Evolutionary conservation across 2,113 vertebrate genomes (phyloP).

Genomic region (Smithornis capensis): DNA sequence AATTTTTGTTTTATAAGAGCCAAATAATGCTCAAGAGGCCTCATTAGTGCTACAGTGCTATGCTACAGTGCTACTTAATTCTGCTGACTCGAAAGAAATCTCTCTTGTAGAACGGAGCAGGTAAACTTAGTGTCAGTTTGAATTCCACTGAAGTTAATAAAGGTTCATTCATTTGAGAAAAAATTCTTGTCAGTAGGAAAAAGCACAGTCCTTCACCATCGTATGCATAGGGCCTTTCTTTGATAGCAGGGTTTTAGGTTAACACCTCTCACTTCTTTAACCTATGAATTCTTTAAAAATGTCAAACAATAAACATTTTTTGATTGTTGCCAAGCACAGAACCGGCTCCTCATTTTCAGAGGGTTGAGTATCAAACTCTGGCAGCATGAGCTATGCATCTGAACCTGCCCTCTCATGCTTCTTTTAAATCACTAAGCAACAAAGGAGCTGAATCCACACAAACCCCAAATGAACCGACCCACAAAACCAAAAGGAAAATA

Average conservation of each 20-base stretch:
- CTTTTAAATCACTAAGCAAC: background rate
- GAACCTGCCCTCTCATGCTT: background rate
- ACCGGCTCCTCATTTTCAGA: background rate
- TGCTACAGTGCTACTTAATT: background rate
- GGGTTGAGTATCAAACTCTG: background rate
- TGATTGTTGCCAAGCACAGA: background rate
- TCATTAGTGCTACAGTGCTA: conserved; percentile 42
- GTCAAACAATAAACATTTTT: background rate
- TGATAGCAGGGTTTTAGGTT: background rate
- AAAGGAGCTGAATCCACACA: background rate
- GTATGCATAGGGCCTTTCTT: background rate
- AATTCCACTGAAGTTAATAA: background rate
- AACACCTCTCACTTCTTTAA: background rate
- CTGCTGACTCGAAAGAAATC: background rate
- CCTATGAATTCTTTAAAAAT: background rate
- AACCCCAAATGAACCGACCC: background rate
- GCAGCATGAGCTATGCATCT: background rate
- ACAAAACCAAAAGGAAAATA: background rate
- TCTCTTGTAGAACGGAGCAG: background rate
- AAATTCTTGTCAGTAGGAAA: background rate
- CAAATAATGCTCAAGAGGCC: conserved; percentile 50
- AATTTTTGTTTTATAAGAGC: conserved; percentile 33
- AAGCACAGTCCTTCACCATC: background rate
- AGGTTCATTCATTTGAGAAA: background rate
- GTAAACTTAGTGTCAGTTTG: background rate